Percentiles rank a stretch among this genome's conserved stretches.
Conservation (phyloP, 2,888 invertebrate species). For the Stenchaetothrips biformis region DNA sequence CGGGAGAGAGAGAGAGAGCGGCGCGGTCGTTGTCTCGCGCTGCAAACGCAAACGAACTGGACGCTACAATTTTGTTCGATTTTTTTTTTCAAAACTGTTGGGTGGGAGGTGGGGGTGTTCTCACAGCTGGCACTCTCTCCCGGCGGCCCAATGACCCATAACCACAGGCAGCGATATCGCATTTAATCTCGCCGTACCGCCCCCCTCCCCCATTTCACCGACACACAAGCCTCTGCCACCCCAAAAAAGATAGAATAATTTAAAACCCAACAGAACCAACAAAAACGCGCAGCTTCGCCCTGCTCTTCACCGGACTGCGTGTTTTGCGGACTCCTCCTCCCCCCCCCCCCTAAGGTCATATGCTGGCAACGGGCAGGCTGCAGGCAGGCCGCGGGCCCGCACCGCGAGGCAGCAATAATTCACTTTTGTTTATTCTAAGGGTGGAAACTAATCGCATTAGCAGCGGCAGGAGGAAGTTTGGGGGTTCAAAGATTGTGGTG, state of each 20-base stretch:
- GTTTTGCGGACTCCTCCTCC: too few relatives aligned
- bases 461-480: too few relatives aligned
- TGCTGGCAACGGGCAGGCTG: too few relatives aligned
- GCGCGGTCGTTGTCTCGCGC: not conserved
- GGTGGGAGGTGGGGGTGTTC: not conserved
- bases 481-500: not conserved
- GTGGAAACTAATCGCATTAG: too few relatives aligned
- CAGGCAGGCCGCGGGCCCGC: too few relatives aligned
- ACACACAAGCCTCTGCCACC: not conserved
- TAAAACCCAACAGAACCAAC: too few relatives aligned
- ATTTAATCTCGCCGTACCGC: not conserved
- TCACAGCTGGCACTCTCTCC: not conserved
- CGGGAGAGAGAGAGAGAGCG: not conserved
- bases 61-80: not conserved
- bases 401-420: too few relatives aligned
- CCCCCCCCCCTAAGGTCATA: too few relatives aligned
- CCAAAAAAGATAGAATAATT: too few relatives aligned
- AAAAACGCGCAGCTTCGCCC: too few relatives aligned
- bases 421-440: too few relatives aligned
- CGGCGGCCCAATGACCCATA: not conserved
- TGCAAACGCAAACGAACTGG: not conserved
- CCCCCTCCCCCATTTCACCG: not conserved
- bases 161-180: not conserved
- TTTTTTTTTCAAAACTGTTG: not conserved
- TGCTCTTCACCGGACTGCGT: too few relatives aligned